A percentile compares a stretch with the other conserved stretches of the same genome.
phyloP scores from a whole-genome alignment of 2,888 invertebrate species.

The Synanthedon andrenaeformis region DNA sequence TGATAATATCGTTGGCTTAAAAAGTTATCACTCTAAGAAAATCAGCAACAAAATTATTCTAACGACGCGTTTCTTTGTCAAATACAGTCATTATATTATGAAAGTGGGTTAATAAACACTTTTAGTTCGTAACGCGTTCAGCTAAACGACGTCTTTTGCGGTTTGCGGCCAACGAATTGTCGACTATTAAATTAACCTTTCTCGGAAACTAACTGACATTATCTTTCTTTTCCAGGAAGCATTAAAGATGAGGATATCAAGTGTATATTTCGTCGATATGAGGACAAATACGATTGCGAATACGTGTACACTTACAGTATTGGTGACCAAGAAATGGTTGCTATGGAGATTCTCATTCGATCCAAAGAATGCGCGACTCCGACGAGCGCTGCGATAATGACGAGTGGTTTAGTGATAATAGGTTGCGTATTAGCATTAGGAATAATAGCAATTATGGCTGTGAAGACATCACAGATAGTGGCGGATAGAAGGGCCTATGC shows the following conservation, averaged over 20 bases:
- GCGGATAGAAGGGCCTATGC: constrained; percentile 69
- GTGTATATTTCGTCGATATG: constrained; percentile 44
- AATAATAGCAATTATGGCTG: constrained; percentile 41
- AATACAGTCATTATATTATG: not conserved
- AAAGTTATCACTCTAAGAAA: too few relatives aligned
- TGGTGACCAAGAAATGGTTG: constrained; percentile 26
- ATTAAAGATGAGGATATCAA: constrained; percentile 12
- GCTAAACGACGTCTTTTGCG: not conserved
- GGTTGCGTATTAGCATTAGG: constrained; percentile 58
- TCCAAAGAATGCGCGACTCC: constrained; percentile 43
- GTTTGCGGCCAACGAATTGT: constrained; percentile 4
- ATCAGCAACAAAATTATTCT: too few relatives aligned
- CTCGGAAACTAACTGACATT: not conserved
- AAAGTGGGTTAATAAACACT: constrained; percentile 16
- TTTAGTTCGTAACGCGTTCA: constrained; percentile 7
- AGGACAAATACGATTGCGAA: constrained; percentile 40
- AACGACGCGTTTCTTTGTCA: not conserved
- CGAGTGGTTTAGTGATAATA: constrained; percentile 45
- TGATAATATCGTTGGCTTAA: too few relatives aligned
- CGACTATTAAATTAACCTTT: constrained; percentile 1
- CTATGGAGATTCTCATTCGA: constrained; percentile 45
- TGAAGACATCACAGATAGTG: constrained; percentile 49
- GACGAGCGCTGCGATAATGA: constrained; percentile 44
- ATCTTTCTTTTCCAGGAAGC: constrained; percentile 1
- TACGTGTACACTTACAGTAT: constrained; percentile 51